These are phyloP conservation scores for Pachyrhynchus sulphureomaculatus DNA, from an alignment of 1,140 invertebrate species.

Conservation along the genomic window DNA sequence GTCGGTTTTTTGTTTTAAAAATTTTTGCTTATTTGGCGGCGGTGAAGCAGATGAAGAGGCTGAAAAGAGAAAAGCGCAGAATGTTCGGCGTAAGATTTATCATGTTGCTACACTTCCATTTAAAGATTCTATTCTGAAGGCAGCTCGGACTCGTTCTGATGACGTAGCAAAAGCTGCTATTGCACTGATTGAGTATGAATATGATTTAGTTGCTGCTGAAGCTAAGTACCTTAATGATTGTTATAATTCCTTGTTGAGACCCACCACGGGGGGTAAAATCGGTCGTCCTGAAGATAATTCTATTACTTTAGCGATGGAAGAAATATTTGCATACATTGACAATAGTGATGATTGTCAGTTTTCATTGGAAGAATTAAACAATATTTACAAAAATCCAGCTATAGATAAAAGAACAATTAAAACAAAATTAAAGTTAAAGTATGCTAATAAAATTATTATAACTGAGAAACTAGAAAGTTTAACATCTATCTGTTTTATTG, in stretches of 20 bases:
- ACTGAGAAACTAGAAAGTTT: neutral
- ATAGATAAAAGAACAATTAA: conserved; percentile 19
- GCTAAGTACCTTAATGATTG: conserved; percentile 46
- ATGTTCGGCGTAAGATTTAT: too few species aligned
- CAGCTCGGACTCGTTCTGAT: too few species aligned
- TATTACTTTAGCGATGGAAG: conserved; percentile 7
- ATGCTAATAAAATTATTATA: conserved; percentile 19
- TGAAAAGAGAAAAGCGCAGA: conserved; percentile 20
- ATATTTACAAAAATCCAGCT: conserved; percentile 13
- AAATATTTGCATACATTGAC: conserved; percentile 27
- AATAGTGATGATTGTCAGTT: conserved; percentile 22
- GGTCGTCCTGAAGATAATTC: too few species aligned
- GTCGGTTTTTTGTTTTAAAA: conserved; percentile 19
- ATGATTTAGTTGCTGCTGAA: conserved; percentile 48
- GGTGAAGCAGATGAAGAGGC: conserved; percentile 32
- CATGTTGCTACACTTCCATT: conserved; percentile 39
- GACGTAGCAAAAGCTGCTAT: too few species aligned
- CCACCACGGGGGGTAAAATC: conserved; percentile 33
- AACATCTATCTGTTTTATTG: too few species aligned
- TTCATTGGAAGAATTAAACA: conserved; percentile 20
- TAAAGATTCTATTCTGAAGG: conserved; percentile 40
- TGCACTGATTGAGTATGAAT: conserved; percentile 41
- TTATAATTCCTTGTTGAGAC: conserved; percentile 36
- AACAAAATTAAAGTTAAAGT: conserved; percentile 2
- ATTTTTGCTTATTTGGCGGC: conserved; percentile 42